Base-by-base conservation (phyloP, 2,113 vertebrate genomes). In the Tor tambroides region DNA sequence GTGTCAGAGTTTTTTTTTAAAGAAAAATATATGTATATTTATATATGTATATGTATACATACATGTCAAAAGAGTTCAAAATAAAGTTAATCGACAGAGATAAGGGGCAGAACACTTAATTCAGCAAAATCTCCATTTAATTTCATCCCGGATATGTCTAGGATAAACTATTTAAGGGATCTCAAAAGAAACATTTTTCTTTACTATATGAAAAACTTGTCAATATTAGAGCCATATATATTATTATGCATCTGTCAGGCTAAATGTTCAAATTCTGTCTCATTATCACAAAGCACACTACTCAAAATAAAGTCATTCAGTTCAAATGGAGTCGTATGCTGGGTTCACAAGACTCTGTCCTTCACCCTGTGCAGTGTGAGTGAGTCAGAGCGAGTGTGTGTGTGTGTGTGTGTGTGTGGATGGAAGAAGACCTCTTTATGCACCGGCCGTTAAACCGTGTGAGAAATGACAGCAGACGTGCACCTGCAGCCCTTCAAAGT, bases 401-500 rank as follows among this genome's bases (percentile, higher is more conserved):
- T 41, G 71, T 41, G 35, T 26, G 38, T 74, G 38, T 74, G 38
- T 41, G 8, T 41, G 32, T 10, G 19, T 74, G 69, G 6, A 19
- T 9, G 32, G 59, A 77, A 11, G 41, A 71, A 11, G 41, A 71
- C 80, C 86, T 89, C 80, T 83, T 76, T 86, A 89, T 86, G 77
- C 83, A 59, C 65, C 71, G 59, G 43, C 74, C 86, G 67, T 88
- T 89, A 86, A 86, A 79, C 74, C 43, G 11, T 67, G 51, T 89
- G 74, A 87, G 72, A 86, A 86, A 83, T 87, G 49, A 89, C 71
- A 78, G 38, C 71, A 38, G 54, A 84, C 56, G 41, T 86, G 87
- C 89, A 90, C 89, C 89, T 90, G 89, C 89, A 85, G 28, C 76
- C 63, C 87, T 85, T 77, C 38, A 89, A 41, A 77, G 77, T 54